A percentile compares a stretch with the other conserved stretches of the same genome.
These are phyloP conservation scores for Elegia similella DNA, from an alignment of 2,888 invertebrate genomes.

Conservation along the genomic window DNA sequence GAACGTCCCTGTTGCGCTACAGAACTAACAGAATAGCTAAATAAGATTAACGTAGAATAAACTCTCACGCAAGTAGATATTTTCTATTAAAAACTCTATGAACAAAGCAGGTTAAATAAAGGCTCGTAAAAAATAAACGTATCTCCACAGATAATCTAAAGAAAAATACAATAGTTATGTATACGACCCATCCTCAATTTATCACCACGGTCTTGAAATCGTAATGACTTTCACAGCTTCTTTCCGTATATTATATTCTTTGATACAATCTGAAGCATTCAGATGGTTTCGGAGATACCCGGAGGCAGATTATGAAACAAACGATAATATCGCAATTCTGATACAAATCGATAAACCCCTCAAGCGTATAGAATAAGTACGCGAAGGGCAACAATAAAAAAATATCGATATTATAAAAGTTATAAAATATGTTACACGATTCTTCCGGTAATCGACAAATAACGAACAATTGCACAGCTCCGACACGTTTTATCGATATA, in stretches of 20 bases:
- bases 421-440: constrained; percentile 22
- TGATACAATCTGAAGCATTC: constrained; percentile 23
- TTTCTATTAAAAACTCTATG: neutral
- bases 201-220: constrained; percentile 11
- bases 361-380: constrained; percentile 22
- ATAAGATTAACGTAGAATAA: neutral
- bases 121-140: neutral
- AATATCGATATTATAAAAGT: constrained; percentile 27
- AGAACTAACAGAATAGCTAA: too few species aligned
- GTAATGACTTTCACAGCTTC: constrained; percentile 21
- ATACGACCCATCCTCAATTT: constrained; percentile 14
- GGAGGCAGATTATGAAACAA: constrained; percentile 27
- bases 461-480: constrained; percentile 1
- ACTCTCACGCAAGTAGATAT: neutral
- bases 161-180: constrained; percentile 12
- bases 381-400: constrained; percentile 32
- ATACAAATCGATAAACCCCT: constrained; percentile 28
- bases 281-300: constrained; percentile 27
- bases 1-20: too few species aligned
- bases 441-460: constrained; percentile 24
- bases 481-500: constrained; percentile 14
- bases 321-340: constrained; percentile 26
- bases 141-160: neutral
- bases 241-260: constrained; percentile 20
- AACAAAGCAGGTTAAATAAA: constrained; percentile 6